Evolutionary conservation across 1,140 invertebrate genomes (phyloP), one percentile per base, ranked within the genome.

Genomic region (Pseudomyrmex concolor): DNA sequence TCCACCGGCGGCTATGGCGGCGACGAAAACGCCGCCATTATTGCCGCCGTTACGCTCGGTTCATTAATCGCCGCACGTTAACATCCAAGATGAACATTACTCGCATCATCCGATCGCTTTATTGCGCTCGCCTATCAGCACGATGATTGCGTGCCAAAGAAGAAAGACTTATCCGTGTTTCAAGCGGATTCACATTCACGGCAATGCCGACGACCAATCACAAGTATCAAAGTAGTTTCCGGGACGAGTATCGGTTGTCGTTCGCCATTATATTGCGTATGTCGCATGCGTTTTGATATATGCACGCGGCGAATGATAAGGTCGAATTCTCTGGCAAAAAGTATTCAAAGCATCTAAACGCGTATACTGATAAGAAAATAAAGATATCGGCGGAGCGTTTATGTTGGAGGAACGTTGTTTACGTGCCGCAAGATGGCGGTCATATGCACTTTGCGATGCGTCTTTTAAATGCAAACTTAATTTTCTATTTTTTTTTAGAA

Each of bases 301-400:
- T 70, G 85, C 45, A 60, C 87, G 83, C 87, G 76, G 25, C 82
- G 43, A 84, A 83, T 67, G 87, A 88, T 88, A 88, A 88, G 83
- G 86, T 85, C 22, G 66, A 85, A 72, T 87, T 55, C 86, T 83
- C 62, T 59, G 54, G 48, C 54, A 13, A 48, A 48, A 72, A 82
- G 60, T 59, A 57, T 59, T 45, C 62, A 81, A 34, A 50, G 67
- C 68, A 50, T 68, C 9, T 60, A 12, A 34, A 12, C 13, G 48
- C 1, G 22, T 17, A 34, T 34, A 50, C 12, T 85, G 86, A 87
- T 84, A 87, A 87, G 82, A 34, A 60, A 60, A 80, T 43, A 63
- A 68, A 10, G 10, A 50, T 85, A 88, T 73, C 87, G 87, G 71
- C 77, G 1, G 87, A 88, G 87, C 22, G 12, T 2, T 7, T 0